phyloP scores from a whole-genome alignment of 2,888 invertebrate species.

The Ichneumon xanthorius region DNA sequence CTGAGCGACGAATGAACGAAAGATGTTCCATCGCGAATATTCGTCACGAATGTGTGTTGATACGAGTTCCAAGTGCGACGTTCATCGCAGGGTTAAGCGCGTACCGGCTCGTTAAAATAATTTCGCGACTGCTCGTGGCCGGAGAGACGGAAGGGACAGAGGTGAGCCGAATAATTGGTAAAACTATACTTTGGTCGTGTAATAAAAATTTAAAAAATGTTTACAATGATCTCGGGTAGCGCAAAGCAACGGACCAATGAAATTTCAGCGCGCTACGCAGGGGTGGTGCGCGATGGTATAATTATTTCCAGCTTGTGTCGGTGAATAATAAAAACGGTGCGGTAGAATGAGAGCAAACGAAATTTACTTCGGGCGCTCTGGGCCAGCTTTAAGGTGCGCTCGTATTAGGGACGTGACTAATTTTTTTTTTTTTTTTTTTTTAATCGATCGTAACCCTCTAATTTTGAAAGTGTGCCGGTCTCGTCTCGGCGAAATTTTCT shows the following conservation, averaged over 20 bases:
- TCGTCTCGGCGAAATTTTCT: slow-evolving; percentile 20
- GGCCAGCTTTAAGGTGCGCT: background rate
- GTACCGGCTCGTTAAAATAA: slow-evolving; percentile 39
- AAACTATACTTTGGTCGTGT: too few relatives aligned
- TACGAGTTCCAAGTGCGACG: slow-evolving; percentile 14
- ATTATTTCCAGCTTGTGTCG: background rate
- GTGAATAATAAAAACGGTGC: background rate
- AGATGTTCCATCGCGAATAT: slow-evolving; percentile 29
- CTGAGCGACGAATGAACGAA: background rate
- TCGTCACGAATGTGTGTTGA: slow-evolving; percentile 5
- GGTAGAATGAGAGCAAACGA: too few relatives aligned
- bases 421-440: slow-evolving; percentile 41
- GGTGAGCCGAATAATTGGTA: slow-evolving; percentile 22
- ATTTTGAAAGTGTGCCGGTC: slow-evolving; percentile 19
- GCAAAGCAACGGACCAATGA: background rate
- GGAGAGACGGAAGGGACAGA: background rate
- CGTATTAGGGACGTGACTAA: background rate
- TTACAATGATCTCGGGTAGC: too few relatives aligned
- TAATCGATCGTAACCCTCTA: slow-evolving; percentile 51
- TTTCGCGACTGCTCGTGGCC: background rate
- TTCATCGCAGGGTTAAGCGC: slow-evolving; percentile 40
- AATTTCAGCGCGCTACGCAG: background rate
- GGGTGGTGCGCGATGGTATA: background rate
- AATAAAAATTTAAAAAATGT: too few relatives aligned
- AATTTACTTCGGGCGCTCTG: too few relatives aligned